Conservation (phyloP, 1,140 invertebrate genomes). For the Procambarus virginalis region DNA sequence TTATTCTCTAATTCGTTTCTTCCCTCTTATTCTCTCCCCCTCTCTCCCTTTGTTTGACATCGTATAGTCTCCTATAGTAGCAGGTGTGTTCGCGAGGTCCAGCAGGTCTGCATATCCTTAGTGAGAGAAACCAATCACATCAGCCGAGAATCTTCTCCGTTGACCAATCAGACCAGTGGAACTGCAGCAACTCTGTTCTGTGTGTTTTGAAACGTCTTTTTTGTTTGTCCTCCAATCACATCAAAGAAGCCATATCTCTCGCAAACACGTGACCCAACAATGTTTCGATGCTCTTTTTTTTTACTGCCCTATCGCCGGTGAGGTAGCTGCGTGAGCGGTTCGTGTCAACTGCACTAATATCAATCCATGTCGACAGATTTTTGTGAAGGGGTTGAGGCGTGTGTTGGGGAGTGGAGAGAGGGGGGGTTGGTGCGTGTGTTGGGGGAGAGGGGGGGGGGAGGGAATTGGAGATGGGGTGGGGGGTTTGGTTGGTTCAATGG, state of each 20-base stretch:
- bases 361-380: neutral
- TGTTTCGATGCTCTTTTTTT: slow-evolving; percentile 6
- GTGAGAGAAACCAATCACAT: neutral
- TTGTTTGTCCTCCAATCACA: neutral
- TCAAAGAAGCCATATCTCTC: slow-evolving; percentile 1
- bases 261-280: neutral
- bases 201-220: neutral
- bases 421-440: too few species aligned
- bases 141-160: neutral
- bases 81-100: neutral
- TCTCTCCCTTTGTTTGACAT: neutral
- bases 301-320: neutral
- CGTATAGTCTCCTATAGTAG: too few species aligned
- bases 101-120: neutral
- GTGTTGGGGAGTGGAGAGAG: too few species aligned
- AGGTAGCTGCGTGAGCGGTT: neutral
- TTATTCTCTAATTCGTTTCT: neutral
- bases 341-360: neutral
- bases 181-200: too few species aligned
- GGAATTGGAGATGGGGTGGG: too few species aligned
- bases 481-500: too few species aligned
- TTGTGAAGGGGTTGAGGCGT: too few species aligned
- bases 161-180: neutral
- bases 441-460: too few species aligned
- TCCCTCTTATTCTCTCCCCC: neutral